phyloP scores from a whole-genome alignment of 2,113 vertebrate species.

The Esox niger region DNA sequence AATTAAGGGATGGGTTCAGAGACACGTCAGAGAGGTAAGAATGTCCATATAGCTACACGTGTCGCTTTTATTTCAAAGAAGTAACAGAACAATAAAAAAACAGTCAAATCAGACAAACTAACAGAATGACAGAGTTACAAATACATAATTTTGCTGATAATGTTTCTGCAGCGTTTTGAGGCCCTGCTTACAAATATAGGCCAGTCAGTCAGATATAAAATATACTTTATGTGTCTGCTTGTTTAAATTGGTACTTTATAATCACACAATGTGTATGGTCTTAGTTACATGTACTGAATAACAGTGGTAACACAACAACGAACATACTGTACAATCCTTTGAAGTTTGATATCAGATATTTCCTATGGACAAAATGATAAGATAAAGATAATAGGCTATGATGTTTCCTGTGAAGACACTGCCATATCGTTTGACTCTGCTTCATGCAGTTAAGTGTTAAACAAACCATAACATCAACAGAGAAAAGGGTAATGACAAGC shows the following conservation, averaged over 20 bases:
- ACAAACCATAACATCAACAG: constrained; percentile 74
- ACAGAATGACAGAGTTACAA: constrained; percentile 36
- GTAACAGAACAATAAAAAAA: constrained; percentile 59
- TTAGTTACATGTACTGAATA: constrained; percentile 50
- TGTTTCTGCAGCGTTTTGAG: constrained; percentile 55
- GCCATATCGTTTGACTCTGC: constrained; percentile 66
- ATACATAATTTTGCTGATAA: constrained; percentile 53
- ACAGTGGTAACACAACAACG: constrained; percentile 55
- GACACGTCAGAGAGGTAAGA: background rate
- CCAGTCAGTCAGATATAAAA: constrained; percentile 50
- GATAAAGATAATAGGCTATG: constrained; percentile 41
- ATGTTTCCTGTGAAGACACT: constrained; percentile 55
- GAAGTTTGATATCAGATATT: constrained; percentile 32
- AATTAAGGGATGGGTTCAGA: background rate
- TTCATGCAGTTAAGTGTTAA: constrained; percentile 71
- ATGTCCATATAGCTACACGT: constrained; percentile 55
- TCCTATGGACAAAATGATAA: constrained; percentile 36
- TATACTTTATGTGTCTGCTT: constrained; percentile 8
- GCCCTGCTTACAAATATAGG: constrained; percentile 52
- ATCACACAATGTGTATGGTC: constrained; percentile 49
- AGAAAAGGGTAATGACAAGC: constrained; percentile 63
- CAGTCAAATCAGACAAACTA: constrained; percentile 44
- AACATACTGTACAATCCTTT: constrained; percentile 51
- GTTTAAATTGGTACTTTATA: constrained; percentile 38
- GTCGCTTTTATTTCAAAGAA: constrained; percentile 72